Percentiles rank a stretch among this genome's conserved stretches.
Conservation (phyloP, 2,113 vertebrate species). For the Nothocercus julius region DNA sequence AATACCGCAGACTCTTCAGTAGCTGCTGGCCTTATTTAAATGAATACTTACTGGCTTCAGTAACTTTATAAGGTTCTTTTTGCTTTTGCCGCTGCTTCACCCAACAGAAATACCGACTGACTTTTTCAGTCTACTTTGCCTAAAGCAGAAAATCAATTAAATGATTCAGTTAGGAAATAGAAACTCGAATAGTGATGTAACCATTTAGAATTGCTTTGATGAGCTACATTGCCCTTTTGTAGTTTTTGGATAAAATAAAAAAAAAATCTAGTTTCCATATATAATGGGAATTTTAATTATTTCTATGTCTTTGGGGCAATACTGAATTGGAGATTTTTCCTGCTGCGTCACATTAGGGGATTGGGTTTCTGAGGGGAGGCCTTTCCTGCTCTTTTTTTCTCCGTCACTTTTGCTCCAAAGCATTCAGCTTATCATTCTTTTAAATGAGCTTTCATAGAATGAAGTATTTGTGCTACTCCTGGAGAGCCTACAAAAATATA, state of each 20-base stretch:
- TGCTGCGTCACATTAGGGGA: background rate
- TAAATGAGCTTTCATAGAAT: background rate
- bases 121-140: slow-evolving; percentile 26
- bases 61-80: background rate
- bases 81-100: background rate
- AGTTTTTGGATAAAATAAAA: slow-evolving; percentile 53
- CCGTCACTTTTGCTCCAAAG: background rate
- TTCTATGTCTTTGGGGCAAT: background rate
- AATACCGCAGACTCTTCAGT: background rate
- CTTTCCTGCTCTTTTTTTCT: background rate
- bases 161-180: slow-evolving; percentile 66
- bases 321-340: background rate
- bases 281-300: slow-evolving; percentile 65
- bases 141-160: slow-evolving; percentile 68
- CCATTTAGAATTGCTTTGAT: slow-evolving; percentile 71
- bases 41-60: background rate
- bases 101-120: background rate
- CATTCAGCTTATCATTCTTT: background rate
- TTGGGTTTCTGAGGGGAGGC: background rate
- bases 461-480: background rate
- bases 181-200: slow-evolving; percentile 69
- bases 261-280: slow-evolving; percentile 40
- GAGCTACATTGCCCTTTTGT: slow-evolving; percentile 51
- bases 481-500: background rate
- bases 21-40: background rate